Evolutionary conservation across 2,797 vertebrate species (phyloP).

Genomic region (Siniperca obscura): DNA sequence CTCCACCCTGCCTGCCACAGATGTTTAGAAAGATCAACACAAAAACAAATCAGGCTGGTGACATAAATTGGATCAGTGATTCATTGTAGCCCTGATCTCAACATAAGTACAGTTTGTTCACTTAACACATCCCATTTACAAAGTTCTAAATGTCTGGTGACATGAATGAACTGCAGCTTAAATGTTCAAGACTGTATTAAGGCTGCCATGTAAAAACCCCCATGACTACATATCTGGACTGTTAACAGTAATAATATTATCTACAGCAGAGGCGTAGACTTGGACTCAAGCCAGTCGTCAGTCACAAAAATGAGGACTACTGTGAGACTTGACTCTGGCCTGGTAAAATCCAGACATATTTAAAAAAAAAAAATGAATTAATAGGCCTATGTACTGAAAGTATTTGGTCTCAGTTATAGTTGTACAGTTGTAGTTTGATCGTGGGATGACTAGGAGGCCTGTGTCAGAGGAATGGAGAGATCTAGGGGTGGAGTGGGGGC

Average conservation of each 20-base stretch:
- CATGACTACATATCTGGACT: not conserved
- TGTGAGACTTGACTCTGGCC: not conserved
- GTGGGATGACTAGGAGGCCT: too few relatives aligned
- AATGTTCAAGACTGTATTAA: not conserved
- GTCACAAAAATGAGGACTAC: not conserved
- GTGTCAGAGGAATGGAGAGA: too few relatives aligned
- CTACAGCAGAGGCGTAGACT: not conserved
- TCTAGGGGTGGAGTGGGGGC: too few relatives aligned
- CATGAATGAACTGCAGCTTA: not conserved
- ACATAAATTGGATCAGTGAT: conserved; percentile 1
- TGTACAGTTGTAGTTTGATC: too few relatives aligned
- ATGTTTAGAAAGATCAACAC: conserved; percentile 52
- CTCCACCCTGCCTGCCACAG: conserved; percentile 30
- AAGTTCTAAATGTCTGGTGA: not conserved
- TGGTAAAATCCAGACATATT: too few relatives aligned
- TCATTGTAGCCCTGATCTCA: not conserved
- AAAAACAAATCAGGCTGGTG: conserved; percentile 32
- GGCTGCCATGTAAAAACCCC: not conserved
- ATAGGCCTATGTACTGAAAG: not conserved
- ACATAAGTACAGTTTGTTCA: not conserved
- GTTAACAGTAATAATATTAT: not conserved
- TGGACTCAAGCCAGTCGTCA: too few relatives aligned
- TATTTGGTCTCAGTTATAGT: too few relatives aligned
- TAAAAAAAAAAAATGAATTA: too few relatives aligned
- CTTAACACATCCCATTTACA: not conserved